Base-by-base conservation (phyloP, 2,113 vertebrate genomes). In the Physeter macrocephalus region DNA sequence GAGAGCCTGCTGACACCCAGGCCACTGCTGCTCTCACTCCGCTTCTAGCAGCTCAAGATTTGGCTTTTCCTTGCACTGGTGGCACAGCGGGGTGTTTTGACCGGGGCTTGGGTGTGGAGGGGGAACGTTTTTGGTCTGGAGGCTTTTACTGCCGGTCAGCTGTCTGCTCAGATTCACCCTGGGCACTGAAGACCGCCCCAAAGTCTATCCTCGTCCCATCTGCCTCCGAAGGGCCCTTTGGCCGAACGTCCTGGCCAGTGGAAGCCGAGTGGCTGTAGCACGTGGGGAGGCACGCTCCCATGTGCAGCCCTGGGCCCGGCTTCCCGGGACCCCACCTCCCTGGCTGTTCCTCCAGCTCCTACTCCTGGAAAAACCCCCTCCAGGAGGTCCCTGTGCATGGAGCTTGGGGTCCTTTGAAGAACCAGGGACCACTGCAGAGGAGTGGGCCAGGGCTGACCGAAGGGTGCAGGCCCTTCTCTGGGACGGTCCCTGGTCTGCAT, bases 391-490 rank as follows among this genome's bases (percentile, higher is more conserved):
- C 39, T 67, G 80, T 74, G 81, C 67, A 61, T 34, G 82, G 95
- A 97, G 75, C 11, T 94, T 69, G 77, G 87, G 92, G 31, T 96
- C 94, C 97, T 97, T 98, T 96, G 94, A 75, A 88, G 78, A 59
- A 92, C 89, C 75, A 67, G 46, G 43, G 59, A 1, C 57, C n/a
- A 1, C 57, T 49, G 29, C 78, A 88, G 96, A 97, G 97, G 64
- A 92, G 39, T 43, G 71, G 81, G 46, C 78, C 94, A 87, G 92
- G 72, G 94, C 95, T 95, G 94, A 23, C 59, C 31, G 94, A 94
- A 69, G 87, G 29, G 59, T 1, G 6, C 27, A 52, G 59, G 88
- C 87, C 77, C 90, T 94, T 87, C 62, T 61, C 52, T n/a, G 29
- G 15, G 0, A 81, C 41, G 82, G 84, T 43, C 83, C 88, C 96